phyloP scores from a whole-genome alignment of 2,888 invertebrate genomes.

The Cybosia mesomella region DNA sequence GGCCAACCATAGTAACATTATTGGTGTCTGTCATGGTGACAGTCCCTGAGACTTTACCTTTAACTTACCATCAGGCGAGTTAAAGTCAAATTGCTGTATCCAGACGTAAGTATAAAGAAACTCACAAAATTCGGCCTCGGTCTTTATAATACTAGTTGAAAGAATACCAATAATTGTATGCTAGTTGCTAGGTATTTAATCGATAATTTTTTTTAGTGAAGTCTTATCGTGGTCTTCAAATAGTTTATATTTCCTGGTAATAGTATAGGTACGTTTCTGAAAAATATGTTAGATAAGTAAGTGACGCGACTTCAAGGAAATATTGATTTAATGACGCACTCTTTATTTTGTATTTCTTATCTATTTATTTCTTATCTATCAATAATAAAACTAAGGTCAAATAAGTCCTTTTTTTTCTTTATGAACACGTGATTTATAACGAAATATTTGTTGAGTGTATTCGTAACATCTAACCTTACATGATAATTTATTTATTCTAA shows the following conservation, averaged over 20 bases:
- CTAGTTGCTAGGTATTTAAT: background rate
- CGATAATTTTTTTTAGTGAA: background rate
- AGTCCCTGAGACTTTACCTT: too few species aligned
- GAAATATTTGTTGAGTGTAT: background rate
- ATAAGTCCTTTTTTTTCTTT: slow-evolving; percentile 22
- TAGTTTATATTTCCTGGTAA: slow-evolving; percentile 14
- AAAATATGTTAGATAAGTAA: slow-evolving; percentile 17
- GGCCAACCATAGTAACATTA: too few species aligned
- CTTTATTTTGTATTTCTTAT: slow-evolving; percentile 16
- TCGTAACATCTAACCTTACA: background rate
- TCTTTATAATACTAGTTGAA: background rate
- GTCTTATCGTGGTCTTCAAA: background rate
- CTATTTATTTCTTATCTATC: slow-evolving; percentile 20
- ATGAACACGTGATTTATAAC: background rate
- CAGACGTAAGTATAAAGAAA: too few species aligned
- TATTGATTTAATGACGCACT: slow-evolving; percentile 40
- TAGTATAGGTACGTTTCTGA: background rate
- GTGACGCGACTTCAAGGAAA: slow-evolving; percentile 26
- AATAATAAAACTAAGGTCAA: slow-evolving; percentile 38
- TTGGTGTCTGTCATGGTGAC: too few species aligned
- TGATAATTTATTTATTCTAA: background rate
- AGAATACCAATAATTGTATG: background rate
- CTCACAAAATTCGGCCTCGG: too few species aligned
- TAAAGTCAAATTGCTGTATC: too few species aligned
- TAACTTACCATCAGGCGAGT: too few species aligned